phyloP scores from a whole-genome alignment of 2,113 vertebrate genomes.

The Cacatua alba region DNA sequence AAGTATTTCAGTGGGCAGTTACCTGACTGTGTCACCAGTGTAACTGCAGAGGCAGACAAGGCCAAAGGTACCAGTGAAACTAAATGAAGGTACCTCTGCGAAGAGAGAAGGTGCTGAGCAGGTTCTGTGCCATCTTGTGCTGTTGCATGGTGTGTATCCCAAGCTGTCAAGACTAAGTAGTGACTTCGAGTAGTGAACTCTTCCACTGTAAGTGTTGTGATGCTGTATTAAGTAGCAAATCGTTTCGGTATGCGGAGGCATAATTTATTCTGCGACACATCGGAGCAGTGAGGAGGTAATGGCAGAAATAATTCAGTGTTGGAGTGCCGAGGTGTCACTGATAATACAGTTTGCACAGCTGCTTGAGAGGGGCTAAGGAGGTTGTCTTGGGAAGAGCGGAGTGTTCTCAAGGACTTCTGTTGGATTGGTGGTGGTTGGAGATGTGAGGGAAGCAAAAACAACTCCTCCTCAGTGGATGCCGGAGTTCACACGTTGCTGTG shows the following conservation, averaged over 20 bases:
- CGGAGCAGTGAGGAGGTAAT: not conserved
- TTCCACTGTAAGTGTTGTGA: not conserved
- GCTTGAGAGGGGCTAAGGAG: not conserved
- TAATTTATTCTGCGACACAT: rapidly evolving
- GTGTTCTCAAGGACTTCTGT: rapidly evolving
- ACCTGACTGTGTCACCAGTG: rapidly evolving
- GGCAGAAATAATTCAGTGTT: not conserved
- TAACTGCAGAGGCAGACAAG: not conserved
- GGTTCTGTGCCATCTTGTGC: not conserved
- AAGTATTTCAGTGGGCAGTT: not conserved
- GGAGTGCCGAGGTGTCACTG: not conserved
- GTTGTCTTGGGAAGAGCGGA: not conserved
- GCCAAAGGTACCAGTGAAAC: not conserved
- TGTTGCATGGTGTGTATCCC: not conserved
- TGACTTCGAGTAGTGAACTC: not conserved
- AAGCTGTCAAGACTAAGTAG: rapidly evolving
- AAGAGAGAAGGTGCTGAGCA: not conserved
- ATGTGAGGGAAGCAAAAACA: not conserved
- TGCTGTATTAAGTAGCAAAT: not conserved
- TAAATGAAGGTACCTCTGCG: not conserved
- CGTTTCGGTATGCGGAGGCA: not conserved
- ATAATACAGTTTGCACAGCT: not conserved
- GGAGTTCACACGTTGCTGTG: not conserved
- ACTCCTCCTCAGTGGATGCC: not conserved
- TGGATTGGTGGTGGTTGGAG: rapidly evolving